Percentiles rank a stretch among this genome's conserved stretches.
phyloP scores from a whole-genome alignment of 2,888 invertebrate genomes.

The Clitarchus hookeri region DNA sequence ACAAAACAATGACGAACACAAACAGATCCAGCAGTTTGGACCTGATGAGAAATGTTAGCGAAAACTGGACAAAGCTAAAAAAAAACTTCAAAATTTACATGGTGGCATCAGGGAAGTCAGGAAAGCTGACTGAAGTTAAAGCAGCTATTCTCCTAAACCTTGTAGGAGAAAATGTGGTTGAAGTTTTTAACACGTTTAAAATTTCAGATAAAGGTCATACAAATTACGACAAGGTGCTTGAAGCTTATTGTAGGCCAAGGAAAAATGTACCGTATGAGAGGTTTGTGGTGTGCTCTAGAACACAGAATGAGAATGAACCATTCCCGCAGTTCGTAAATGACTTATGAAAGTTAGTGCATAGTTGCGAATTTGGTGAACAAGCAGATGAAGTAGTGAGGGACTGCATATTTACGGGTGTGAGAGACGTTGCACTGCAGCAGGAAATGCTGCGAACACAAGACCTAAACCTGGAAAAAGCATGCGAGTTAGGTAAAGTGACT shows the following conservation, averaged over 20 bases:
- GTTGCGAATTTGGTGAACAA: not conserved
- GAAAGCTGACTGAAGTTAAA: not conserved
- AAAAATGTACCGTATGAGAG: constrained; percentile 16
- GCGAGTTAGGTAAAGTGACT: not conserved
- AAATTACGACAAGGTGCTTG: not conserved
- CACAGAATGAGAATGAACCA: not conserved
- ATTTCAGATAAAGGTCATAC: not conserved
- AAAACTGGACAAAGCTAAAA: not conserved
- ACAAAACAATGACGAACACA: not conserved
- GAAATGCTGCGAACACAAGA: not conserved
- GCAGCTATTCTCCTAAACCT: not conserved
- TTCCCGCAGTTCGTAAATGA: not conserved
- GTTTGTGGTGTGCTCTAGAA: not conserved
- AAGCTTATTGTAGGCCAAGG: not conserved
- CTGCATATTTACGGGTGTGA: not conserved
- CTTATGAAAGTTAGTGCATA: not conserved
- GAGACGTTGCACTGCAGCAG: not conserved
- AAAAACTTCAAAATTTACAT: constrained; percentile 16
- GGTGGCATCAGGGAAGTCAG: not conserved
- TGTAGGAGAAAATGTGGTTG: not conserved
- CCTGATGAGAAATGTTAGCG: not conserved
- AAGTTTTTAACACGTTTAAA: not conserved
- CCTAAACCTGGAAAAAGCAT: not conserved
- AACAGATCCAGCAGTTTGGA: not conserved
- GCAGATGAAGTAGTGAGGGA: not conserved